Base-by-base conservation (phyloP, 2,113 vertebrate genomes). In the Bagarius yarrelli region DNA sequence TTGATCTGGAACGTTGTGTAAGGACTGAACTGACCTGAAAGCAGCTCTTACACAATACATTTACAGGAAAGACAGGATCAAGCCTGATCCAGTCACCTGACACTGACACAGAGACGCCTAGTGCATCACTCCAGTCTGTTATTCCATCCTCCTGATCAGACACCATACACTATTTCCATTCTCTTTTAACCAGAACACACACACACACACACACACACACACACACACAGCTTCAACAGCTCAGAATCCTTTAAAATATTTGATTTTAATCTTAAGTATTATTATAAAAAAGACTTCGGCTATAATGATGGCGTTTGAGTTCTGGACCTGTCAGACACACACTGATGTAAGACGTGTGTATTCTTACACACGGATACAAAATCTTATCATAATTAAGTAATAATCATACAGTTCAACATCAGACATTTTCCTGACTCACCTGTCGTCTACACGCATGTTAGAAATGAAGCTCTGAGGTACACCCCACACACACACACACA, bases 121-220 rank as follows among this genome's bases (percentile, higher is more conserved):
- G 64, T 34, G 80, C 79, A 82, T 80, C 57, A 36, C 81, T 72
- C 67, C 57, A 74, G 34, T 13, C 66, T 80, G 81, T 80, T 85
- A 85, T 83, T 83, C 81, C 73, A 85, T 80, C 84, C 78, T 77
- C 44, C 76, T 56, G 76, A 79, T 70, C 76, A 56, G 77, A 23
- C 64, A 59, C 40, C 50, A 50, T 53, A 72, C 56, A 50, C 47
- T n/a, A 71, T 52, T 79, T 82, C 14, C 73, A 44, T 8, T 52
- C 15, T 50, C 30, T 66, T 53, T 32, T n/a, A n/a, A 56, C 55
- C 59, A 44, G 56, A 60, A 14, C 66, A 80, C 52, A 2, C 14
- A 72, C 52, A 74, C 3, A 25, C 40, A 69, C 36, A 73, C 44
- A 27, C 59, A 55, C 44, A 23, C 18, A 52, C 8, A 8, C 36